Percentiles rank a stretch among this genome's conserved stretches.
These are phyloP conservation scores for Leptobrachium leishanense DNA, from an alignment of 2,113 vertebrate species.

Conservation along the genomic window DNA sequence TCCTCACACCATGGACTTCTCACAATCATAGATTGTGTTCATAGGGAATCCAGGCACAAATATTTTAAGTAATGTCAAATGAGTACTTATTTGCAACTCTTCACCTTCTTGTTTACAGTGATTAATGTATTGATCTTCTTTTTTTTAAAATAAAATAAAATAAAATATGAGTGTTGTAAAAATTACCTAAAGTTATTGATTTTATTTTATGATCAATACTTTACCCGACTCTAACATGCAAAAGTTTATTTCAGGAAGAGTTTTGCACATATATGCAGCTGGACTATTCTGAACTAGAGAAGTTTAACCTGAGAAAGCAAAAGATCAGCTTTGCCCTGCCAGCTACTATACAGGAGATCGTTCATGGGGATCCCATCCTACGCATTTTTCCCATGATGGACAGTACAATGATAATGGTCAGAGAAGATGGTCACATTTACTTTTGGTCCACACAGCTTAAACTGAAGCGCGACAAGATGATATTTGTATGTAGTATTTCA, in stretches of 20 bases:
- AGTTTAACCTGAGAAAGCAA: conserved; percentile 54
- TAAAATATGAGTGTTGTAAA: too few relatives aligned
- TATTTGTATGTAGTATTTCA: conserved; percentile 71
- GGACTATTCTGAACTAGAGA: conserved; percentile 66
- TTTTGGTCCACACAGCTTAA: conserved; percentile 76
- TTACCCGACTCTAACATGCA: too few relatives aligned
- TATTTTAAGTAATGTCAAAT: too few relatives aligned
- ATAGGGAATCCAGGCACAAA: too few relatives aligned
- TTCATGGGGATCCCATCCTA: conserved; percentile 61
- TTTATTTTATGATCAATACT: too few relatives aligned
- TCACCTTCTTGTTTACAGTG: too few relatives aligned
- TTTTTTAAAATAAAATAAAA: too few relatives aligned
- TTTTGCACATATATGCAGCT: conserved; percentile 74
- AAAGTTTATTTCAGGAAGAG: conserved; percentile 60
- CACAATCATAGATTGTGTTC: too few relatives aligned
- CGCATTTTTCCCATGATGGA: conserved; percentile 61
- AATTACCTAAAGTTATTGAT: too few relatives aligned
- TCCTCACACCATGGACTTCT: too few relatives aligned
- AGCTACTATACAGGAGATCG: conserved; percentile 55
- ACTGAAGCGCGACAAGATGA: conserved; percentile 68
- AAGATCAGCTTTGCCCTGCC: conserved; percentile 69
- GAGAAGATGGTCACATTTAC: conserved; percentile 72
- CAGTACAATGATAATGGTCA: conserved; percentile 66
- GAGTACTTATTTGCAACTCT: too few relatives aligned
- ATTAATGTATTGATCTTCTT: too few relatives aligned